Evolutionary conservation across 2,888 invertebrate genomes (phyloP).

Genomic region (Germaria angustata): DNA sequence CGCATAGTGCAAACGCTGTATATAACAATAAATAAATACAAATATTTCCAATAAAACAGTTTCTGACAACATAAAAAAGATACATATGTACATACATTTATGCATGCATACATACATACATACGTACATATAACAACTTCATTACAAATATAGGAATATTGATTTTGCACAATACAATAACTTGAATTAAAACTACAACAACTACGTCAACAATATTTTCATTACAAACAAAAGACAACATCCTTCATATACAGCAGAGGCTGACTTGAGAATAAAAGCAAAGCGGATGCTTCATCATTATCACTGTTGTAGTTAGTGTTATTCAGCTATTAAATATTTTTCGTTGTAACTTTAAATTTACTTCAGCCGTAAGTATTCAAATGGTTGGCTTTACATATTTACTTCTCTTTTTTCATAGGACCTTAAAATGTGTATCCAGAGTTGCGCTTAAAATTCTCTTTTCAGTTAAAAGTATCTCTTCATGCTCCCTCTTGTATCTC

Average conservation of each 20-base stretch:
- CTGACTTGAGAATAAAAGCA: conserved; percentile 1
- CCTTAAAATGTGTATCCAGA: conserved; percentile 64
- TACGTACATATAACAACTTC: background rate
- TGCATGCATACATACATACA: background rate
- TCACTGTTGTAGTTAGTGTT: background rate
- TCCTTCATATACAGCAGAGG: conserved; percentile 56
- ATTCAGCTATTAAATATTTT: conserved; percentile 37
- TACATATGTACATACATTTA: background rate
- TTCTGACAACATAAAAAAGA: no score
- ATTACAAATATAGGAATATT: conserved; percentile 8
- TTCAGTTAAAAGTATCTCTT: background rate
- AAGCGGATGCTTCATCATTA: conserved; percentile 8
- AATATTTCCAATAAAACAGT: no score
- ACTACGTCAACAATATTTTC: conserved; percentile 3
- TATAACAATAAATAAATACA: no score
- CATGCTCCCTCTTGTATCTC: background rate
- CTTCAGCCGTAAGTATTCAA: conserved; percentile 72
- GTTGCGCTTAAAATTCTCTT: conserved; percentile 52
- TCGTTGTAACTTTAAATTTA: conserved; percentile 27
- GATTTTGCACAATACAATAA: conserved; percentile 45
- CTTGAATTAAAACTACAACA: conserved; percentile 13
- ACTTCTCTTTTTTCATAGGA: conserved; percentile 18
- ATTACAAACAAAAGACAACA: conserved; percentile 44
- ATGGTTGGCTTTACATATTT: conserved; percentile 16
- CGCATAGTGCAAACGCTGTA: no score